Evolutionary conservation across 2,888 invertebrate species (phyloP), one percentile per base, ranked within the genome.

Genomic region (Adelphocoris suturalis): DNA sequence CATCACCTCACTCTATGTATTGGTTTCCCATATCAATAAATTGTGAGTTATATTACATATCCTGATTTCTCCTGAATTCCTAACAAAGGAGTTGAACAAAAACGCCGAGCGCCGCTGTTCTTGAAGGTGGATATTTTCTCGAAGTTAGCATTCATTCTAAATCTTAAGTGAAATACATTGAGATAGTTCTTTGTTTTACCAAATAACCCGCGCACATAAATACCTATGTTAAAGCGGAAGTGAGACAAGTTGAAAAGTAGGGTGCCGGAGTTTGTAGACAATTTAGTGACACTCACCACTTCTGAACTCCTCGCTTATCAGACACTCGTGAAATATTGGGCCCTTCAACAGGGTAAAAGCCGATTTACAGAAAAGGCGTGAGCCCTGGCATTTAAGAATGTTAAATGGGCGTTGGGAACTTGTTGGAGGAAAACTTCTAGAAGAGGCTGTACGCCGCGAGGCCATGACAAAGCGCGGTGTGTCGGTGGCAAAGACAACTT

Each of bases 251-350:
- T 14, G 78, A 19, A 46, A 78, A 46, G 19, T 16, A 46, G 7
- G 46, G 19, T 37, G 75, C 14, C 78, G 14, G 14, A 37, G 46
- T n/a, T 2, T 46, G 16, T 2, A 16, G 47, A 47, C 37, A 78
- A 78, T 78, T 78, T 78, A 78, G 46, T 46, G 78, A 78, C 46
- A 37, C 78, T 78, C 19, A 19, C 78, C 46, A 78, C 37, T 47
- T 46, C 46, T n/a, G 16, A 78, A n/a, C 47, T 78, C 37, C 12
- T 76, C 11, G 3, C 78, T 78, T 78, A 78, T 78, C 78, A 46
- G 16, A 37, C n/a, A 9, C 78, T 47, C 47, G 46, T 78, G 78
- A 78, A 78, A 46, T 78, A 78, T 78, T 78, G 78, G 37, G 78
- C 78, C 46, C 78, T 46, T 46, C 46, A 78, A 78, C 78, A 16